These are phyloP conservation scores for Ptyas mucosa DNA, from an alignment of 2,113 vertebrate genomes.

Conservation along the genomic window DNA sequence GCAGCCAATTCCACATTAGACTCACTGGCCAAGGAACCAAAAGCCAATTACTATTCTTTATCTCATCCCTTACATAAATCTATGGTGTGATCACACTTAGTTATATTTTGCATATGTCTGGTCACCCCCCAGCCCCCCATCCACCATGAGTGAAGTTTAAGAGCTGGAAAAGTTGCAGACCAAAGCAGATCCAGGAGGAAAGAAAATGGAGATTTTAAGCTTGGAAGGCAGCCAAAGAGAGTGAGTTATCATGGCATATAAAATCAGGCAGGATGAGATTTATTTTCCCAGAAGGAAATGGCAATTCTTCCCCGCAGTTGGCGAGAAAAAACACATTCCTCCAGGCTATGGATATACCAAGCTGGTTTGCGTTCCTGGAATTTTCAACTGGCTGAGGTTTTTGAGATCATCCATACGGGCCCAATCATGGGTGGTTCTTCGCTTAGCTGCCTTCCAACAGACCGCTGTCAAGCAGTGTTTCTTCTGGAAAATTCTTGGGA, in stretches of 20 bases:
- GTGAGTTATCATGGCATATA: not conserved
- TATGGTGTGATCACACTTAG: not conserved
- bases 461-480: not conserved
- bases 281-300: not conserved
- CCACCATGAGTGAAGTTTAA: not conserved
- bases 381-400: not conserved
- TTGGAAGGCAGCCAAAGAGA: not conserved
- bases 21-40: not conserved
- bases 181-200: not conserved
- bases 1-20: not conserved
- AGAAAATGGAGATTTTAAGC: not conserved
- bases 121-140: accelerated
- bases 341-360: not conserved
- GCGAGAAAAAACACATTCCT: not conserved
- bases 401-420: not conserved
- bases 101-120: not conserved
- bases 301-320: not conserved
- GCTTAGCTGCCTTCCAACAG: not conserved
- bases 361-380: not conserved
- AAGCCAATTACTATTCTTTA: not conserved
- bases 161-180: not conserved
- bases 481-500: not conserved
- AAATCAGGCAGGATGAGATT: not conserved
- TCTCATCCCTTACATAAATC: not conserved
- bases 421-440: not conserved